phyloP scores from a whole-genome alignment of 2,113 vertebrate species.

The Cichladusa arquata region DNA sequence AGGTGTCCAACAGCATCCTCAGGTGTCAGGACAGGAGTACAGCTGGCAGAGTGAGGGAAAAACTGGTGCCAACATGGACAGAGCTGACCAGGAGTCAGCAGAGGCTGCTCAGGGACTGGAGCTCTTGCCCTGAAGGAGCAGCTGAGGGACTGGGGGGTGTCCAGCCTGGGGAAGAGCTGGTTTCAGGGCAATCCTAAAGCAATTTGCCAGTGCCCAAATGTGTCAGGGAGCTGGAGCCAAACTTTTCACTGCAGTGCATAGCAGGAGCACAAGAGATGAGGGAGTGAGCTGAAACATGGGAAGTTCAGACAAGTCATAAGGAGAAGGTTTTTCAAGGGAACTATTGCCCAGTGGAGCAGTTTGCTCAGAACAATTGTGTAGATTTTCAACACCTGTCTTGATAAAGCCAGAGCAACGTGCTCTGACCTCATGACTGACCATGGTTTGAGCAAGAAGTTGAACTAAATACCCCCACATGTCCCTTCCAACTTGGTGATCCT shows the following conservation, averaged over 20 bases:
- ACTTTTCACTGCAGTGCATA: background rate
- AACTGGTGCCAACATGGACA: background rate
- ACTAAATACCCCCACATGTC: background rate
- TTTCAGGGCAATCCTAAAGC: background rate
- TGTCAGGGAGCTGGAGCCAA: background rate
- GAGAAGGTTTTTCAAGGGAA: background rate
- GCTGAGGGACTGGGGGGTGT: background rate
- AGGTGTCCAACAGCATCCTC: background rate
- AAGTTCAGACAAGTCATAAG: background rate
- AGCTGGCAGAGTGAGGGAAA: background rate
- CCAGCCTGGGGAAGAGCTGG: background rate
- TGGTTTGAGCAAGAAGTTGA: background rate
- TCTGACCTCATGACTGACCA: background rate
- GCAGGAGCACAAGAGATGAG: background rate
- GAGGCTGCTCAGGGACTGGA: background rate
- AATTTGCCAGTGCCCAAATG: background rate
- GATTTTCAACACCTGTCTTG: background rate
- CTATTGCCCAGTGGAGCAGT: background rate
- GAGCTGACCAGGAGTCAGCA: background rate
- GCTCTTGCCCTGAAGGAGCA: background rate
- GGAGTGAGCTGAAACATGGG: background rate
- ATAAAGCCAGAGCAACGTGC: background rate
- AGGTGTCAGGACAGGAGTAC: background rate
- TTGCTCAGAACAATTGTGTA: background rate
- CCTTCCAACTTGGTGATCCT: background rate